These are phyloP conservation scores for Leptogaster cylindrica DNA, from an alignment of 2,888 invertebrate genomes.

Conservation along the genomic window DNA sequence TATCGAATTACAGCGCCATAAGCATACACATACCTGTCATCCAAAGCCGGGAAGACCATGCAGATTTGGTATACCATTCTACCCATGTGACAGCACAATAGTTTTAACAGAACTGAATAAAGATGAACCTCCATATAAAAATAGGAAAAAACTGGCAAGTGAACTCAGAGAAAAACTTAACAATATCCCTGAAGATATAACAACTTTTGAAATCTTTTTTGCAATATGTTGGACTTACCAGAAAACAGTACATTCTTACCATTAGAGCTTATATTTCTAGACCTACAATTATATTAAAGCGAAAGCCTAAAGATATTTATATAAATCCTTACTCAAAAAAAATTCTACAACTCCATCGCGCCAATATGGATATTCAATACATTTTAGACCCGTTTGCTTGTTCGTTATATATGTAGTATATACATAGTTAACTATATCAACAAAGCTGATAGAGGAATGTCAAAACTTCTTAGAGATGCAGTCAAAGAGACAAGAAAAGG, in stretches of 20 bases:
- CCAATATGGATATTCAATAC: slow-evolving; percentile 2
- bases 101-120: background rate
- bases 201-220: background rate
- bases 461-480: background rate
- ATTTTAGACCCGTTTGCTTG: background rate
- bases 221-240: background rate
- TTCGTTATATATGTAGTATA: no score
- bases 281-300: background rate
- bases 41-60: background rate
- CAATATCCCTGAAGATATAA: no score
- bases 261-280: slow-evolving; percentile 4
- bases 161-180: background rate
- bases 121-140: background rate
- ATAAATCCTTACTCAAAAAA: background rate
- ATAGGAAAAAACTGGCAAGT: background rate
- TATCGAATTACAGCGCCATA: background rate
- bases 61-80: background rate
- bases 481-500: slow-evolving; percentile 14
- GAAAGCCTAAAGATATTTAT: background rate
- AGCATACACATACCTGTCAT: background rate
- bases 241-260: slow-evolving; percentile 1
- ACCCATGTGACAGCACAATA: background rate
- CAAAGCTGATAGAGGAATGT: slow-evolving; percentile 11
- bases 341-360: background rate
- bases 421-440: slow-evolving; percentile 5